Conservation (phyloP, 2,797 vertebrate species). For the Sebastes variabilis region DNA sequence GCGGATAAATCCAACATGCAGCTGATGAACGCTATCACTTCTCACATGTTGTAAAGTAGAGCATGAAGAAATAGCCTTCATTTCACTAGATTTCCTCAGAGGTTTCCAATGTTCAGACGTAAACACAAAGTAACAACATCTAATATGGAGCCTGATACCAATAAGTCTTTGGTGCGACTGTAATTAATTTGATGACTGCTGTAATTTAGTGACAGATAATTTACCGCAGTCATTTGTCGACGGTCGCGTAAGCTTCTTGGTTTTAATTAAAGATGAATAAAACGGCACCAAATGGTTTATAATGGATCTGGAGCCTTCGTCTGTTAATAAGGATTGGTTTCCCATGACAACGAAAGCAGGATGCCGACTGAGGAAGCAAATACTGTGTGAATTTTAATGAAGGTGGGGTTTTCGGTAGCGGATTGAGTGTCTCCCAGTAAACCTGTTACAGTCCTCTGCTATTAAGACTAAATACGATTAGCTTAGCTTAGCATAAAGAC, state of each 20-base stretch:
- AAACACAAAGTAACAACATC: not conserved
- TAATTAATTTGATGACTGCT: not conserved
- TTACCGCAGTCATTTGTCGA: conserved; percentile 8
- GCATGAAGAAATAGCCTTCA: not conserved
- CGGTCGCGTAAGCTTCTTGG: not conserved
- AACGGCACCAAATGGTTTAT: not conserved
- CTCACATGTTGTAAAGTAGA: not conserved
- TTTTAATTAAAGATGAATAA: conserved; percentile 46
- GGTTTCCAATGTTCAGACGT: not conserved
- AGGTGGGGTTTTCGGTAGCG: not conserved
- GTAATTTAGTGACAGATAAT: conserved; percentile 23
- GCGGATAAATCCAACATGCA: conserved; percentile 23
- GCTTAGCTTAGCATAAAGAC: not conserved
- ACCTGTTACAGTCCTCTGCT: not conserved
- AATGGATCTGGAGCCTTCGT: conserved; percentile 6
- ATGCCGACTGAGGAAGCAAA: not conserved
- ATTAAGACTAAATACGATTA: not conserved
- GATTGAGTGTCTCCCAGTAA: not conserved
- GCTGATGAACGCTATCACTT: not conserved
- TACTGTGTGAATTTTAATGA: conserved; percentile 23
- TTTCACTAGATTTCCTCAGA: not conserved
- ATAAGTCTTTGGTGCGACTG: not conserved
- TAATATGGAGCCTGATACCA: not conserved
- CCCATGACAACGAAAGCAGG: conserved; percentile 18
- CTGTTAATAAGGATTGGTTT: conserved; percentile 6